These are phyloP conservation scores for Danio kyathit DNA, from an alignment of 2,797 vertebrate species.

Conservation along the genomic window DNA sequence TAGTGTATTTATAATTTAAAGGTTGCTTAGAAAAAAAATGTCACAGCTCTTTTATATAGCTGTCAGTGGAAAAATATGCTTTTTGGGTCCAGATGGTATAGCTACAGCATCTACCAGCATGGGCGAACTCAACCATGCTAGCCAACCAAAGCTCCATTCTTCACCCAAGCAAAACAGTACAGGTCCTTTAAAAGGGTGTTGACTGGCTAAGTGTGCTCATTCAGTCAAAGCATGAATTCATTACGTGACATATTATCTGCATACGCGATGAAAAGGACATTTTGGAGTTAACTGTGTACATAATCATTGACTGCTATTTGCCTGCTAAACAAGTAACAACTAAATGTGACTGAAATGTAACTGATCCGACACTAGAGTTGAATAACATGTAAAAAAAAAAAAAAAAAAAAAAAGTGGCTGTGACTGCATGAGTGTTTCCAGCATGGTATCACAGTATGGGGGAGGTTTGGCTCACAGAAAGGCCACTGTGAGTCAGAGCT, in stretches of 20 bases:
- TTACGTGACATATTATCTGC: not conserved
- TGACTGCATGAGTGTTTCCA: constrained; percentile 10
- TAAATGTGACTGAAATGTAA: not conserved
- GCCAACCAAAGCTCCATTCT: constrained; percentile 2
- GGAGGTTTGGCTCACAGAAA: constrained; percentile 19
- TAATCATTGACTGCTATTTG: not conserved
- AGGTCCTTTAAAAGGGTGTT: not conserved
- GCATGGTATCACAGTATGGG: not conserved
- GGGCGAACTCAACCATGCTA: constrained; percentile 9
- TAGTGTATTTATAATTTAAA: not conserved
- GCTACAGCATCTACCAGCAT: constrained; percentile 8
- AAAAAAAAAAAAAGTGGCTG: not conserved
- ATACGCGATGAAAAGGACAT: not conserved
- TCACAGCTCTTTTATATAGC: not conserved
- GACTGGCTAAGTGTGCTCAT: not conserved
- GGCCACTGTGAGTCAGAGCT: constrained; percentile 20
- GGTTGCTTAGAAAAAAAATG: not conserved
- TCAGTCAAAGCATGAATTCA: not conserved
- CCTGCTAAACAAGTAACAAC: not conserved
- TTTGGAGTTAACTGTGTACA: not conserved
- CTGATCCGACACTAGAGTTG: not conserved
- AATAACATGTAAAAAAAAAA: not conserved
- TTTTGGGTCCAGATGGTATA: constrained; percentile 4
- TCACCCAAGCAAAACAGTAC: constrained; percentile 5
- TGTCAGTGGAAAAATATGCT: not conserved